Evolutionary conservation across 2,797 vertebrate genomes (phyloP).

Genomic region (Acomys russatus): DNA sequence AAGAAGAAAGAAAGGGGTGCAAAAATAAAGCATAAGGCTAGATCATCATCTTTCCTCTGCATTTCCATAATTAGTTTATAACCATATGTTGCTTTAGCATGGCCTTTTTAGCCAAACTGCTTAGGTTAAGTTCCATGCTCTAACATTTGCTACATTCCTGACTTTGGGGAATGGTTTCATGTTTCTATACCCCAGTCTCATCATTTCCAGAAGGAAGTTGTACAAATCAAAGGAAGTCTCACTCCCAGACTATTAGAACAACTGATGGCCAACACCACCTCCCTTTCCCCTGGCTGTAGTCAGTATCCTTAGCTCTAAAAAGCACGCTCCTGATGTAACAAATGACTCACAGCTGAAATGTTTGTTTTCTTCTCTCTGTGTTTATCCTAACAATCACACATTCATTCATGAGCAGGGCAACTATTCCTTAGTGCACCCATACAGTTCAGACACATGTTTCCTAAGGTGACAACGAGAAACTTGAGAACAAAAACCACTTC

Average conservation of each 20-base stretch:
- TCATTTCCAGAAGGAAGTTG: neutral
- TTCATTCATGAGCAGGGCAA: neutral
- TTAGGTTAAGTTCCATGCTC: neutral
- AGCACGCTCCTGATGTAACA: neutral
- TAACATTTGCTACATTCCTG: neutral
- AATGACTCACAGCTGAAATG: neutral
- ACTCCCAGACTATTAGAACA: neutral
- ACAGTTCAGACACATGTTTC: neutral
- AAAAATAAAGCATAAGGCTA: neutral
- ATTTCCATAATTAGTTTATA: neutral
- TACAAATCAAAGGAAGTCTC: neutral
- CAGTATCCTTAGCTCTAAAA: neutral
- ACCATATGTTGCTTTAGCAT: neutral
- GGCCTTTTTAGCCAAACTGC: neutral
- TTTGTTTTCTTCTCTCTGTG: neutral
- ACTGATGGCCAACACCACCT: neutral
- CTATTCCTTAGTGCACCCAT: neutral
- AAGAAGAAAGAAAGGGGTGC: neutral
- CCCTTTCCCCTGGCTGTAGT: neutral
- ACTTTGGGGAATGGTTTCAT: neutral
- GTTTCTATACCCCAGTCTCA: neutral
- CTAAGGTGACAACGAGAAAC: constrained; percentile 18
- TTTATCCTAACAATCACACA: neutral
- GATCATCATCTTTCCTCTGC: neutral
- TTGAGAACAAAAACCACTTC: neutral